Evolutionary conservation across 2,797 vertebrate species (phyloP), one percentile per base, ranked within the genome.

Genomic region (Sebastes trivittatus): DNA sequence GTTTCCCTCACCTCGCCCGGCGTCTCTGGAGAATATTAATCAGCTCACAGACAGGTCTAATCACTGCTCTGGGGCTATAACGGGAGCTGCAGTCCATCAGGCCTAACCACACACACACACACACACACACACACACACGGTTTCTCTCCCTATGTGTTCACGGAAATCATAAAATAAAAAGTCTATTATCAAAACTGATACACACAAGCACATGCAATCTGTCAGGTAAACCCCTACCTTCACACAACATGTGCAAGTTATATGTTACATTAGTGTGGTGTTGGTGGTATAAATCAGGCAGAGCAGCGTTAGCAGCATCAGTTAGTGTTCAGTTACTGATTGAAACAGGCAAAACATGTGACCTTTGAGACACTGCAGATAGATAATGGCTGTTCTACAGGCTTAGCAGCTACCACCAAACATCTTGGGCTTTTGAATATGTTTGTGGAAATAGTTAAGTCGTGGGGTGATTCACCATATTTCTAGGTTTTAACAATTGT

Each of bases 11-110:
- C 91, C 91, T 93, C 86, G 25, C 84, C 64, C 34, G n/a, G 86
- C 42, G 46, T 92, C 90, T 88, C 86, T 63, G 85, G 83, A 81
- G 90, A 92, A 92, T 89, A 94, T 94, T 94, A 93, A 94, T 94
- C 92, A 94, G 91, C 91, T 89, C 84, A 84, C 82, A 89, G 93
- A 95, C 89, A 85, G 92, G 88, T 90, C 93, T 93, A 93, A 94
- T 95, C 91, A 84, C 92, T 94, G 90, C 92, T 87, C 83, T 87
- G 86, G 63, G 83, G 84, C 94, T 95, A 94, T 90, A 95, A 93
- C 72, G 85, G 94, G 94, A 93, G 82, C 88, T 70, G 82, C 88
- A 93, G 92, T 95, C 93, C 90, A 95, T 95, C 92, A 94, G 75
- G 54, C 70, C 69, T 20, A 49, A 49, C 88, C 46, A 77, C 81